Evolutionary conservation across 2,888 invertebrate genomes (phyloP), one percentile per base, ranked within the genome.

Genomic region (Thelaira solivaga): DNA sequence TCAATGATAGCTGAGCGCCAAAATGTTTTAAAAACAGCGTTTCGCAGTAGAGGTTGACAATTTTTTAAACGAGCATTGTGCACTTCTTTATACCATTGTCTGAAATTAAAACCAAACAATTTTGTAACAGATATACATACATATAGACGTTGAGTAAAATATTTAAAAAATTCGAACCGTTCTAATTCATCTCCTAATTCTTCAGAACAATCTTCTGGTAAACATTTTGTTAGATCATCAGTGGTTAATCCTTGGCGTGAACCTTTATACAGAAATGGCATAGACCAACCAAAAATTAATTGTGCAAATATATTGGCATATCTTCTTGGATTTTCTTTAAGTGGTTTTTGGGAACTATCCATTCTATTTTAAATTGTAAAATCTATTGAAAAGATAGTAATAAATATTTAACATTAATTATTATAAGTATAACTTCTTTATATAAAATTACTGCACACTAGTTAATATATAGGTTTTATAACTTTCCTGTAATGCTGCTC

Each of bases 61-160:
- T 91, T 90, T 80, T 90, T 90, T 69, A 89, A 90, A 85, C 90
- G 90, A 1, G 92, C 91, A 75, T 90, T 87, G 77, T 91, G 90
- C 80, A 93, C 87, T 88, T 93, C 93, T 85, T 91, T 91, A 76
- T 90, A 88, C 94, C 94, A 94, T 90, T 93, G 92, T 84, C 94
- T 94, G 20, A 39, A 39, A 36, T 20, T 16, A 11, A 47, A 65
- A 39, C 4, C 36, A 13, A 39, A 39, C 4, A 1, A 11, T n/a
- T n/a, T n/a, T 6, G 13, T 13, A 13, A 4, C 1, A 36, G 13
- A 13, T 13, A 13, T 1, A 36, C 13, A 10, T 34, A n/a, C 10
- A 31, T 36, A 36, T 13, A 5, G 6, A 13, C 1, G n/a, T 36
- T n/a, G 16, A 39, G n/a, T 6, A 1, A 6, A 39, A 13, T 39